Evolutionary conservation across 1,140 invertebrate species (phyloP), one percentile per base, ranked within the genome.

Genomic region (Temnothorax nylanderi): DNA sequence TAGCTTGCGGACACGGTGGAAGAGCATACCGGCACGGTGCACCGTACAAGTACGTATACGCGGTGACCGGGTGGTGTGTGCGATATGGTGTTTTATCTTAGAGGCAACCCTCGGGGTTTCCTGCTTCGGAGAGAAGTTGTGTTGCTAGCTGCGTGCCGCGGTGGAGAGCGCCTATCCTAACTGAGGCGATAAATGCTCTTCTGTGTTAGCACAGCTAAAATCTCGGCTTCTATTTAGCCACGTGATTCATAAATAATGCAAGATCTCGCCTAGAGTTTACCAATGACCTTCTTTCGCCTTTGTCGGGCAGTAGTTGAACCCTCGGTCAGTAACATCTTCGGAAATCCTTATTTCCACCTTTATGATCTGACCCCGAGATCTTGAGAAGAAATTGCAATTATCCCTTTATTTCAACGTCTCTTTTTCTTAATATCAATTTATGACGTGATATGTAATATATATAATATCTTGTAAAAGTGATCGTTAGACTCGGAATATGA

Each of bases 161-260:
- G 58, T 85, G 85, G 74, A 90, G 87, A 92, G 86, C 87, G 91
- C 89, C 92, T 90, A 92, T 89, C 87, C 91, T 91, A 93, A 92
- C 89, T 87, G 77, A 81, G 62, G 74, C 91, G 93, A 93, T 94
- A 94, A 93, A 91, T 88, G 90, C 90, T 89, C 69, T 75, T 92
- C 82, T 72, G 34, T 64, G 76, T 81, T 88, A 75, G 89, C 80
- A 88, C 84, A 56, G 88, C 92, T 92, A 89, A 94, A 95, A 95
- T 95, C 94, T 93, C 93, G 87, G 90, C 72, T 91, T 90, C 88
- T 93, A 90, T 92, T 94, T 92, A 93, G 90, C 90, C 91, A 91
- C 93, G 93, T 93, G 93, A 89, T 93, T 92, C 92, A 93, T 95
- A 94, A 94, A 94, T 93, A 94, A 94, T 94, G 88, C 88, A 93